These are phyloP conservation scores for Gobionotothen gibberifrons DNA, from an alignment of 2,797 vertebrate species.

Conservation along the genomic window DNA sequence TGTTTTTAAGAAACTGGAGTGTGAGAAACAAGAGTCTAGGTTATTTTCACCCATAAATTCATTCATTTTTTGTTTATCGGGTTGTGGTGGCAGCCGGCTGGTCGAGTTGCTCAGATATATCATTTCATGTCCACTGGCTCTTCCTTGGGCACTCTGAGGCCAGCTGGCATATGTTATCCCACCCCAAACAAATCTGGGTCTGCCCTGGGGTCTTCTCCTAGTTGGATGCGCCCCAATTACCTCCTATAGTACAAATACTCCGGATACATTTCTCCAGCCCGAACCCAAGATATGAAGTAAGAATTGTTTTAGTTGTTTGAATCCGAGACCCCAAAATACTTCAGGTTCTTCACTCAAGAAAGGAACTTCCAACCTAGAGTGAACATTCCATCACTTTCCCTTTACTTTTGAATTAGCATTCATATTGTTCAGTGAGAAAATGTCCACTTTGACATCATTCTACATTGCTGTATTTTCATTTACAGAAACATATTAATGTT, in stretches of 20 bases:
- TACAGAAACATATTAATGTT: slow-evolving; percentile 5
- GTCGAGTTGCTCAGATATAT: background rate
- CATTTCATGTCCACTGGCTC: background rate
- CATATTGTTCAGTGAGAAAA: background rate
- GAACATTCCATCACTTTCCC: background rate
- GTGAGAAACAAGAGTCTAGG: background rate
- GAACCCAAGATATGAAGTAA: background rate
- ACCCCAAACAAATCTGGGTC: background rate
- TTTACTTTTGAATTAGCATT: background rate
- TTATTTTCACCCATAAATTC: too few species aligned
- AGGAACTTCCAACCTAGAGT: background rate
- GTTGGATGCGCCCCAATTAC: background rate
- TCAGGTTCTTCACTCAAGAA: background rate
- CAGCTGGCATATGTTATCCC: background rate
- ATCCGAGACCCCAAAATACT: background rate
- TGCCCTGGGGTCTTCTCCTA: background rate
- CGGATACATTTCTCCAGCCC: background rate
- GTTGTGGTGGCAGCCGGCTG: background rate
- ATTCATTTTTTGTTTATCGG: too few species aligned
- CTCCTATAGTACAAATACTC: slow-evolving; percentile 5
- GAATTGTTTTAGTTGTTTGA: background rate
- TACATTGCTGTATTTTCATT: background rate
- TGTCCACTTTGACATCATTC: background rate
- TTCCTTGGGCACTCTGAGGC: background rate
- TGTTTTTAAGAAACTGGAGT: background rate